Percentiles rank a stretch among this genome's conserved stretches.
These are phyloP conservation scores for Piezodorus guildinii DNA, from an alignment of 1,140 invertebrate genomes.

Conservation along the genomic window DNA sequence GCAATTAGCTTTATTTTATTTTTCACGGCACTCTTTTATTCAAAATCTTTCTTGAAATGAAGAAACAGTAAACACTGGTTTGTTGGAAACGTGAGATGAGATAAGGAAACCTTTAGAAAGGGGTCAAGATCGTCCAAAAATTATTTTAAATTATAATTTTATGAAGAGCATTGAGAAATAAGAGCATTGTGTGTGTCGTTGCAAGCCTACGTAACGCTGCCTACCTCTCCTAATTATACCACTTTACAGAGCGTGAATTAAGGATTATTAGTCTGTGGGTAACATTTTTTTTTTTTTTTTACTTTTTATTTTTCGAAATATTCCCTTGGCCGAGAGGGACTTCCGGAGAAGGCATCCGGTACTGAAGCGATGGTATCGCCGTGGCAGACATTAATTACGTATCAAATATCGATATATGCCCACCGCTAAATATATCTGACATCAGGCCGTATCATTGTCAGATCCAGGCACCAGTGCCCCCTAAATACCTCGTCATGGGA, in stretches of 20 bases:
- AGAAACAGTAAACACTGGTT: too few species aligned
- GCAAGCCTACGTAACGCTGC: too few species aligned
- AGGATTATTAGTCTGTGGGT: conserved; percentile 7
- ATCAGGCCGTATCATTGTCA: background rate
- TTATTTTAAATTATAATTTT: too few species aligned
- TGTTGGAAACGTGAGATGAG: too few species aligned
- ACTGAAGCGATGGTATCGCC: background rate
- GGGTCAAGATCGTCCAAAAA: too few species aligned
- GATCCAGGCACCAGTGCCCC: background rate
- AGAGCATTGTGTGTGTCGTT: too few species aligned
- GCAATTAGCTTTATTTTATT: too few species aligned
- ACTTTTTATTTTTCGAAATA: conserved; percentile 2
- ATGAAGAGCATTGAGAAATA: too few species aligned
- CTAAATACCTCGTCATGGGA: background rate
- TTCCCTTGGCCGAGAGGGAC: conserved; percentile 1
- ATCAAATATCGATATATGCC: conserved; percentile 11
- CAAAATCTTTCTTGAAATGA: too few species aligned
- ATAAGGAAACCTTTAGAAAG: too few species aligned
- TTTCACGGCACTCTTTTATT: too few species aligned
- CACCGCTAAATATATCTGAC: background rate
- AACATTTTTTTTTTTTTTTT: conserved; percentile 1
- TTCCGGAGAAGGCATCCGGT: conserved; percentile 4
- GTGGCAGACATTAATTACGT: conserved; percentile 4
- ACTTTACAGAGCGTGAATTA: conserved; percentile 11
- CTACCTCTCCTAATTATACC: background rate